Evolutionary conservation across 2,888 invertebrate species (phyloP), one percentile per base, ranked within the genome.

Genomic region (Phyllotreta cruciferae): DNA sequence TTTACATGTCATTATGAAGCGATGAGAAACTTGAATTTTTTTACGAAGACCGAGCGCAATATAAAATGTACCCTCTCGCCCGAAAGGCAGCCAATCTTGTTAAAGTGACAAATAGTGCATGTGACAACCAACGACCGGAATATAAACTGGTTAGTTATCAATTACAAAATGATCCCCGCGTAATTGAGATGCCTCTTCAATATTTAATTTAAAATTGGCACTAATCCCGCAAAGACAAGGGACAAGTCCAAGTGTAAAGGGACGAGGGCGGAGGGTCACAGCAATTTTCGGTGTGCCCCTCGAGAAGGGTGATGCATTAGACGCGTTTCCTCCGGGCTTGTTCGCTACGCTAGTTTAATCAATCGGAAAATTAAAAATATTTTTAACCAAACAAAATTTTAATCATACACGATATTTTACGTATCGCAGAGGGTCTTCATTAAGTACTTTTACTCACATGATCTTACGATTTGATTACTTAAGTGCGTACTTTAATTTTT

Each of bases 261-360:
- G 67, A 62, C 52, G 65, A 64, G 68, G 67, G 66, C 14, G 36
- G 37, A 11, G 36, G n/a, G 36, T 57, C 49, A 34, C 64, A 45
- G 74, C 73, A 73, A 76, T 76, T 77, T 77, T 77, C 75, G 77
- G 78, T 74, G 77, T 75, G 76, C 76, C 77, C 77, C 75, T 75
- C 66, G 69, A 71, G 64, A 66, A 68, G 73, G 73, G 73, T 71
- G 73, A 73, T 71, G 70, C 71, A 71, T 73, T 73, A 71, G 70
- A 70, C 67, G 62, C 69, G 71, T 70, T 66, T 68, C 70, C 72
- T 71, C 68, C 66, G 73, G 73, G 65, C 66, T 60, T 53, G 57
- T 66, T 70, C 71, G 71, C 69, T 24, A 4, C 69, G 72, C 70
- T 67, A 64, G 69, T 57, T 73, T 72, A 73, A 74, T 75, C 73